phyloP scores from a whole-genome alignment of 1,140 invertebrate genomes.

The Aphis craccivora region DNA sequence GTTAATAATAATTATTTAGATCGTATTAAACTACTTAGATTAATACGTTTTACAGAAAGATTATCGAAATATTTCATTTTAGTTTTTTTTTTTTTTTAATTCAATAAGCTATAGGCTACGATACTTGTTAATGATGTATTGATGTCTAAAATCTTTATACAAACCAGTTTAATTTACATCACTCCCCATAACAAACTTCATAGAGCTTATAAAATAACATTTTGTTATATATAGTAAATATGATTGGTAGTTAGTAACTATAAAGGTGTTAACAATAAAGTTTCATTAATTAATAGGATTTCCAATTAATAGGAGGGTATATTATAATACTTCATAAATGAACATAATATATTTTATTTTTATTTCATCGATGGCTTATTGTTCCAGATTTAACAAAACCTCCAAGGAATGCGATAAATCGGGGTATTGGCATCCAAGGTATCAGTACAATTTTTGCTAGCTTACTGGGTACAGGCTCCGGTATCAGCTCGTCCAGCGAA shows the following conservation, averaged over 20 bases:
- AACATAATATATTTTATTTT: background rate
- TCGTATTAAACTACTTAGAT: background rate
- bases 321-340: too few relatives aligned
- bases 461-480: background rate
- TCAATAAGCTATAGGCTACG: background rate
- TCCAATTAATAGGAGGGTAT: background rate
- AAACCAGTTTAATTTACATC: background rate
- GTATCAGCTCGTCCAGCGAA: slow-evolving; percentile 23
- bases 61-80: background rate
- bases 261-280: background rate
- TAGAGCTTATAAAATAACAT: background rate
- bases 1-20: background rate
- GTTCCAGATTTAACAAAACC: background rate
- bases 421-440: slow-evolving; percentile 34
- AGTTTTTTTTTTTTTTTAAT: background rate
- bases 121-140: background rate
- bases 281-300: too few relatives aligned
- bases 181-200: background rate
- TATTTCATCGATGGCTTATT: background rate
- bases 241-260: background rate
- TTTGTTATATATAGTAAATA: background rate
- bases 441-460: slow-evolving; percentile 13
- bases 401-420: background rate
- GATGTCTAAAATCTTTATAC: background rate
- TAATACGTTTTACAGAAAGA: background rate